These are phyloP conservation scores for Podiceps cristatus DNA, from an alignment of 2,113 vertebrate species.

Conservation along the genomic window DNA sequence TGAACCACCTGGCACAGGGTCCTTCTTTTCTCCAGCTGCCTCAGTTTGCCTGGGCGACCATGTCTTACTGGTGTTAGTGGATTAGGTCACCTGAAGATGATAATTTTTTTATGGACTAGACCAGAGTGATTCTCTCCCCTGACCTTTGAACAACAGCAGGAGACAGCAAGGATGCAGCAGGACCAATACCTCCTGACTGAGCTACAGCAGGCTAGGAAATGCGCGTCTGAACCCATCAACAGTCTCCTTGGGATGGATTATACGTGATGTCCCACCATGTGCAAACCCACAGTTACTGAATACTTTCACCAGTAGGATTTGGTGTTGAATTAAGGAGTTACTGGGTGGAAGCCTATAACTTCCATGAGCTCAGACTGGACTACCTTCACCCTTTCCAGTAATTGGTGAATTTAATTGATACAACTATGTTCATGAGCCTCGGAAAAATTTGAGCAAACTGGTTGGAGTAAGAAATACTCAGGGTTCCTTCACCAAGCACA, in stretches of 20 bases:
- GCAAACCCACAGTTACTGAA: neutral
- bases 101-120: neutral
- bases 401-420: neutral
- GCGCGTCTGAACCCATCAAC: neutral
- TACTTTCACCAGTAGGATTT: neutral
- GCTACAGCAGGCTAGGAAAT: neutral
- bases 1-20: neutral
- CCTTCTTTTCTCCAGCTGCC: neutral
- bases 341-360: neutral
- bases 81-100: neutral
- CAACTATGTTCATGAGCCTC: neutral
- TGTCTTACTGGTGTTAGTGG: neutral
- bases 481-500: neutral
- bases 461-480: neutral
- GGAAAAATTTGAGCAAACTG: neutral
- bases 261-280: neutral
- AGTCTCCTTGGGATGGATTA: neutral
- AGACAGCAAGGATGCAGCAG: neutral
- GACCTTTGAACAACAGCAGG: neutral
- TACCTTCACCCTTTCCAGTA: neutral
- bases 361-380: neutral
- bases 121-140: neutral
- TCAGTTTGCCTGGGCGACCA: neutral
- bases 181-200: fast-evolving
- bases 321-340: neutral